phyloP scores from a whole-genome alignment of 2,113 vertebrate species.

The Chionodraco myersi region DNA sequence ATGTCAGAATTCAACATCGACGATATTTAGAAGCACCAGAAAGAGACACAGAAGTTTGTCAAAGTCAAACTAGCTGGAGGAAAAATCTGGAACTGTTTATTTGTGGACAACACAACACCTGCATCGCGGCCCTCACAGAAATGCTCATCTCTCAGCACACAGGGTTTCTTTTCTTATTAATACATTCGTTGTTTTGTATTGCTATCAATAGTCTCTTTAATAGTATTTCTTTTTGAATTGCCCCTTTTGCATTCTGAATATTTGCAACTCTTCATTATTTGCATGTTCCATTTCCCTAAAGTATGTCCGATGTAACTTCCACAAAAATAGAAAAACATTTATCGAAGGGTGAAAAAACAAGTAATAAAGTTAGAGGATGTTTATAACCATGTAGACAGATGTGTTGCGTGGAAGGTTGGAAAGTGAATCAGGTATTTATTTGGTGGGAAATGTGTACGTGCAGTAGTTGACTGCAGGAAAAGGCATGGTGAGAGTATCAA shows the following conservation, averaged over 20 bases:
- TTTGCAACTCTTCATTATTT: slow-evolving; percentile 16
- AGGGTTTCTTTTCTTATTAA: slow-evolving; percentile 31
- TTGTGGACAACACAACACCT: slow-evolving; percentile 35
- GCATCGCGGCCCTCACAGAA: slow-evolving; percentile 9
- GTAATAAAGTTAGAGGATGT: slow-evolving; percentile 5
- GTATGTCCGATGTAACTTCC: slow-evolving; percentile 5
- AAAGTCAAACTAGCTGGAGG: slow-evolving; percentile 8
- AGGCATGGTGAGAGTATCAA: not conserved
- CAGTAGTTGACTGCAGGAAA: not conserved
- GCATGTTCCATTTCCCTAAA: slow-evolving; percentile 12
- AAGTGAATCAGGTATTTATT: slow-evolving; percentile 13
- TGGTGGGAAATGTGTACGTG: not conserved
- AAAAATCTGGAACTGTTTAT: slow-evolving; percentile 30
- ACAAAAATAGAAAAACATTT: slow-evolving; percentile 6
- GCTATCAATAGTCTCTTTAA: slow-evolving; percentile 6
- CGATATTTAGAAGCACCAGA: slow-evolving; percentile 25
- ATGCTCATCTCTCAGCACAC: slow-evolving; percentile 36
- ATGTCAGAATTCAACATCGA: slow-evolving; percentile 35
- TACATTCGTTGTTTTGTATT: slow-evolving; percentile 36
- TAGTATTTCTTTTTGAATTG: slow-evolving; percentile 5
- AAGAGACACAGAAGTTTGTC: slow-evolving; percentile 3
- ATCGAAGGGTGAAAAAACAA: slow-evolving; percentile 37
- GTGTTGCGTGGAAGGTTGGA: slow-evolving; percentile 12
- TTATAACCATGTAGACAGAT: not conserved
- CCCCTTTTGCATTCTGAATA: slow-evolving; percentile 28